Evolutionary conservation across 1,140 invertebrate species (phyloP).

Genomic region (Drosophila lini): DNA sequence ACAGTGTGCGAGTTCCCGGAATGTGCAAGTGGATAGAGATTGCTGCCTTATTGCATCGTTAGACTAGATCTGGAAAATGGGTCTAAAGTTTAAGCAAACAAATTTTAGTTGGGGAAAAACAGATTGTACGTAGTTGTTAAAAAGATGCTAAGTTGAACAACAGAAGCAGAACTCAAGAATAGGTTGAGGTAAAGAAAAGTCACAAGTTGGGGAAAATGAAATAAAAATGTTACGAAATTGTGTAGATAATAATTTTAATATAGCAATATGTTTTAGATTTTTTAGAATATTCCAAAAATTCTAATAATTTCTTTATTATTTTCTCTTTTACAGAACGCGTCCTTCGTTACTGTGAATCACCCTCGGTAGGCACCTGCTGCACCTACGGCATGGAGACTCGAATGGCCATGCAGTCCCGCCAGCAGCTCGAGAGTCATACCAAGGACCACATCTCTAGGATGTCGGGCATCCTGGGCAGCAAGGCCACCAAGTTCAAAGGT

Average conservation of each 20-base stretch:
- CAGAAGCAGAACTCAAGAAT: neutral
- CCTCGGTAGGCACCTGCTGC: constrained; percentile 81
- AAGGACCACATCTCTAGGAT: constrained; percentile 84
- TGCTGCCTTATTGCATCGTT: constrained; percentile 13
- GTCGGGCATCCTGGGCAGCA: constrained; percentile 83
- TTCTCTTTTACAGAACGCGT: constrained; percentile 69
- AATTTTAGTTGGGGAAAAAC: neutral
- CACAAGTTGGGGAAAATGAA: neutral
- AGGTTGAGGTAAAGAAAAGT: neutral
- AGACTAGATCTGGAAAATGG: constrained; percentile 36
- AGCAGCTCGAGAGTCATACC: constrained; percentile 74
- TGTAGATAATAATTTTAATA: neutral
- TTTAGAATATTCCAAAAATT: no score
- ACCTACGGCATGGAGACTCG: constrained; percentile 82
- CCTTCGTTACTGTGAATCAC: constrained; percentile 79
- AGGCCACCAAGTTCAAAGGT: constrained; percentile 86
- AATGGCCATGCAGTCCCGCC: constrained; percentile 79
- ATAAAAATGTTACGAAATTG: neutral
- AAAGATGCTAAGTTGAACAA: constrained; percentile 1
- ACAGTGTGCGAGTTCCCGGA: constrained; percentile 60
- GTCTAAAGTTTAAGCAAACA: constrained; percentile 57
- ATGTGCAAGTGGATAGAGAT: constrained; percentile 29
- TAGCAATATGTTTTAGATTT: no score
- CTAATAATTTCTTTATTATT: neutral
- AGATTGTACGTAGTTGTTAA: neutral